phyloP scores from a whole-genome alignment of 2,113 vertebrate genomes.

The Chlorodrepanis virens region DNA sequence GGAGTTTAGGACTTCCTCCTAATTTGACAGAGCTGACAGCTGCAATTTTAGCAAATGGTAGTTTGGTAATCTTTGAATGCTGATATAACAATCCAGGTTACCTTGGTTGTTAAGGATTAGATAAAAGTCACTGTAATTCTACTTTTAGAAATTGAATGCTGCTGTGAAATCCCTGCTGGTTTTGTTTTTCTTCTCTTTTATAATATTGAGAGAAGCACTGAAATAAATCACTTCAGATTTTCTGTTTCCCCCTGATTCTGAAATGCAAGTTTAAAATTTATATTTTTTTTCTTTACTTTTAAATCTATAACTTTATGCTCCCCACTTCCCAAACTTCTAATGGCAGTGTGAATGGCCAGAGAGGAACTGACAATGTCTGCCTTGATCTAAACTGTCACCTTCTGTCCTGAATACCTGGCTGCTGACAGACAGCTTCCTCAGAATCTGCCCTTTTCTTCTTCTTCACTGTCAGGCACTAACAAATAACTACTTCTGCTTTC shows the following conservation, averaged over 20 bases:
- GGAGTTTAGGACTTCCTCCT: background rate
- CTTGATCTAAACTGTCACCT: background rate
- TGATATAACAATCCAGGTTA: background rate
- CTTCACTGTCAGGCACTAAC: background rate
- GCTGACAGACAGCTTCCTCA: background rate
- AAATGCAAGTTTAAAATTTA: background rate
- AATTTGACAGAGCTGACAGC: background rate
- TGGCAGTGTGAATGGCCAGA: background rate
- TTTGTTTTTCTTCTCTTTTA: background rate
- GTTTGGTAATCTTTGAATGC: background rate
- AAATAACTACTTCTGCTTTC: background rate
- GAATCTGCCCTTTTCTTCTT: background rate
- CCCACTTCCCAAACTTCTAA: background rate
- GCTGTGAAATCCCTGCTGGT: background rate
- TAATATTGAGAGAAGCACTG: background rate
- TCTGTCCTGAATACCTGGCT: background rate
- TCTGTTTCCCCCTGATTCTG: background rate
- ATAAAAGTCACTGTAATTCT: background rate
- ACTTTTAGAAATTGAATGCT: background rate
- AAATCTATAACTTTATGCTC: background rate
- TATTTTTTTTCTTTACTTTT: background rate
- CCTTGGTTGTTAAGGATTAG: background rate
- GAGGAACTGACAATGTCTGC: background rate
- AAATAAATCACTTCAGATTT: background rate
- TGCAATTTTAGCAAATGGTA: background rate